Conservation (phyloP, 1,140 invertebrate genomes). For the Holcopasites calliopsidis region DNA sequence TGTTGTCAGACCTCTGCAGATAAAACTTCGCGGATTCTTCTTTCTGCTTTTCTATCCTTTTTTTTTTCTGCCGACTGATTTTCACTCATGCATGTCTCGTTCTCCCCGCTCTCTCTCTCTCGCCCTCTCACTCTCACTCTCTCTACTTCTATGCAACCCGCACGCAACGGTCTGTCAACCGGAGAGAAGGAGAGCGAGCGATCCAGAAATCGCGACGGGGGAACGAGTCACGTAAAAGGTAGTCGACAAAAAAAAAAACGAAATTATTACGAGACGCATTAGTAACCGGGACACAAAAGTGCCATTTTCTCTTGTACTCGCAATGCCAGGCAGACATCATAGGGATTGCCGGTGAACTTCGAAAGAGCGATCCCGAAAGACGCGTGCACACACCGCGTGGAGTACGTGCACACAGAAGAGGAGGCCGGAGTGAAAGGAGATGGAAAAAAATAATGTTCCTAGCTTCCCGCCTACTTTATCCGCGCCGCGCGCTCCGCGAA, state of each 20-base stretch:
- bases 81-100: neutral
- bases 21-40: slow-evolving; percentile 6
- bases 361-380: slow-evolving; percentile 53
- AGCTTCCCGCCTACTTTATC: neutral
- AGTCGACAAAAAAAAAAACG: slow-evolving; percentile 47
- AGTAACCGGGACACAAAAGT: slow-evolving; percentile 58
- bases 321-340: slow-evolving; percentile 58
- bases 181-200: neutral
- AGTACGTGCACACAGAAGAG: neutral
- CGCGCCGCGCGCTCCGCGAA: neutral
- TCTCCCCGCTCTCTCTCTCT: neutral
- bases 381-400: slow-evolving; percentile 23
- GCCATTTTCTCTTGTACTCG: slow-evolving; percentile 57
- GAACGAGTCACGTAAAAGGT: slow-evolving; percentile 32
- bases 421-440: neutral
- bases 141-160: neutral
- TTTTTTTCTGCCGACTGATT: neutral
- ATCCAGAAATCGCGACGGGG: slow-evolving; percentile 16
- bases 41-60: neutral
- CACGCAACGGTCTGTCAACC: neutral
- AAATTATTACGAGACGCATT: slow-evolving; percentile 55
- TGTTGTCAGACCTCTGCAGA: neutral
- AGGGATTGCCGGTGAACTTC: slow-evolving; percentile 62
- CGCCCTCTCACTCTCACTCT: neutral
- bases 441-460: neutral